Percentiles rank a stretch among this genome's conserved stretches.
These are phyloP conservation scores for Pseudococcus longispinus DNA, from an alignment of 2,888 invertebrate genomes.

Conservation along the genomic window DNA sequence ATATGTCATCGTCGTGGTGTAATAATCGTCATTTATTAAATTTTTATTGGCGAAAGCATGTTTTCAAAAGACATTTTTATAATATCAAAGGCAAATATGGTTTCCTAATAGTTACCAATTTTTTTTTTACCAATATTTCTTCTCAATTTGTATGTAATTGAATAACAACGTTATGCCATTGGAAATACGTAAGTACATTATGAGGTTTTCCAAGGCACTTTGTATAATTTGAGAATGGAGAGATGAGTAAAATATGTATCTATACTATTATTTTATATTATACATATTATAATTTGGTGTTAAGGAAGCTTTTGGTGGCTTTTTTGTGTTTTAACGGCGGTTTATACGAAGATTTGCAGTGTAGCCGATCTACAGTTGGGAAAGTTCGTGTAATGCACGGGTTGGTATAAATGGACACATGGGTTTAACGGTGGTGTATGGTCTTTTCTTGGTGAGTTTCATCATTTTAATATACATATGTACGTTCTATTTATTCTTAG, in stretches of 20 bases:
- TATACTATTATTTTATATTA: conserved; percentile 2
- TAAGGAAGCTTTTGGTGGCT: conserved; percentile 55
- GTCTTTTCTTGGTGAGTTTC: conserved; percentile 56
- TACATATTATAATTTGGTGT: conserved; percentile 39
- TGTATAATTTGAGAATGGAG: background rate
- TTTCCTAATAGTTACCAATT: background rate
- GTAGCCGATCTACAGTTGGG: conserved; percentile 34
- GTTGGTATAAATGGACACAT: conserved; percentile 56
- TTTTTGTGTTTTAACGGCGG: conserved; percentile 55
- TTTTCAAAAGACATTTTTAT: background rate
- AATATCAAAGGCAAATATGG: background rate
- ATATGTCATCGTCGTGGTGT: background rate
- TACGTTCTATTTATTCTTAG: conserved; percentile 8
- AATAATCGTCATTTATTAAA: background rate
- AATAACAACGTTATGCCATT: background rate
- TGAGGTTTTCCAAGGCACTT: background rate
- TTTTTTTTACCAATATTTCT: background rate
- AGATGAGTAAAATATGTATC: background rate
- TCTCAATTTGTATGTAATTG: background rate
- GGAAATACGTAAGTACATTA: background rate
- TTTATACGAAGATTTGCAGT: conserved; percentile 53
- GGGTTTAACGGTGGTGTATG: conserved; percentile 57
- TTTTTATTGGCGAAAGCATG: background rate
- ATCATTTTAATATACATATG: background rate
- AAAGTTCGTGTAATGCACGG: conserved; percentile 55